Evolutionary conservation across 2,888 invertebrate genomes (phyloP).

Genomic region (Eretmocerus hayati): DNA sequence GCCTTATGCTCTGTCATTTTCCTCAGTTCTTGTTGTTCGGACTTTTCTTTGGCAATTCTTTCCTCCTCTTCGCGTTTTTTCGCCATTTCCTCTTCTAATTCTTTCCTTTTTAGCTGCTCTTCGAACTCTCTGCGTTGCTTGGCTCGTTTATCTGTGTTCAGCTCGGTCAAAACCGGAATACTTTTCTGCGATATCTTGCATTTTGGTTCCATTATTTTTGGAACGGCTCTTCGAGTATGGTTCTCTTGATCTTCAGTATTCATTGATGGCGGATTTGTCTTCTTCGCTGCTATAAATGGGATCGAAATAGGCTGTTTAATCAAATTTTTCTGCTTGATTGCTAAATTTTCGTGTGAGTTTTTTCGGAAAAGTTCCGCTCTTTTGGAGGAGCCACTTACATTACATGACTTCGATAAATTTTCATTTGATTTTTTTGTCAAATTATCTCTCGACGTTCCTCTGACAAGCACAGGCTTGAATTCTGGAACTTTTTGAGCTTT

Average conservation of each 20-base stretch:
- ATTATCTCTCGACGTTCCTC: conserved; percentile 33
- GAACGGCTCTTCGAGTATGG: not conserved
- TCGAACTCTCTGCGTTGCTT: conserved; percentile 58
- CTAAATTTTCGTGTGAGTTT: conserved; percentile 23
- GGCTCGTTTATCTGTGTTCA: conserved; percentile 61
- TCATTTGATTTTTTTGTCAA: conserved; percentile 22
- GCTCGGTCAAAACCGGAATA: conserved; percentile 17
- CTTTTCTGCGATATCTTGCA: conserved; percentile 19
- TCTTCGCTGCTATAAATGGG: conserved; percentile 14
- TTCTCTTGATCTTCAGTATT: conserved; percentile 14
- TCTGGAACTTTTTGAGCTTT: conserved; percentile 64
- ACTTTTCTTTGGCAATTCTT: conserved; percentile 46
- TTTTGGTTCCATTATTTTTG: conserved; percentile 21
- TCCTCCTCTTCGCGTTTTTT: conserved; percentile 45
- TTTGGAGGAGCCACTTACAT: conserved; percentile 1
- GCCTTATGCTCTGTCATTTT: conserved; percentile 57
- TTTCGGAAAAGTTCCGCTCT: conserved; percentile 21
- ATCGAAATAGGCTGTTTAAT: conserved; percentile 13
- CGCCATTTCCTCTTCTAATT: conserved; percentile 50
- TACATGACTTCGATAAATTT: conserved; percentile 12
- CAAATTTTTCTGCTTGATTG: conserved; percentile 4
- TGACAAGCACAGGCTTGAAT: conserved; percentile 47
- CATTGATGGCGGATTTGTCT: not conserved
- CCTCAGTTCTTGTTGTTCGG: conserved; percentile 50
- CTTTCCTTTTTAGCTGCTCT: conserved; percentile 47